Evolutionary conservation across 2,888 invertebrate species (phyloP), one percentile per base, ranked within the genome.

Genomic region (Cryptophagus acutangulus): DNA sequence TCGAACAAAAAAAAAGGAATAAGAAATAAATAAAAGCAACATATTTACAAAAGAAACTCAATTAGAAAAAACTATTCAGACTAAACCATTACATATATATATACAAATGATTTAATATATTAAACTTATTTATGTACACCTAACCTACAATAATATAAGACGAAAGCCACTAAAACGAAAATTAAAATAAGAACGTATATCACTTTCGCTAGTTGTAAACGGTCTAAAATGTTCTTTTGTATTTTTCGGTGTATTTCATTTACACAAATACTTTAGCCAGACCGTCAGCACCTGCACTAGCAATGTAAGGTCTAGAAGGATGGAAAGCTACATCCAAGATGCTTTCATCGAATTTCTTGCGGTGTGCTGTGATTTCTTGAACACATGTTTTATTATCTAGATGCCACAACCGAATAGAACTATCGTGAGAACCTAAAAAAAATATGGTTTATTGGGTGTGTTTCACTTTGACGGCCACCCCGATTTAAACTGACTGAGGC

Each of bases 311-410:
- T 75, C 94, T 87, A 59, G 94, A 86, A 60, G 97, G 95, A 77
- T 99, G 99, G 82, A 99, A 99, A 63, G 97, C 96, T 57, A 99
- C 99, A 71, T 95, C 94, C 67, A 94, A 83, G 74, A 99, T 97
- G 70, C 95, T 91, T 75, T 97, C 96, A 73, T 99, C 97, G 75
- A 95, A 95, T 77, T 99, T 99, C 76, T 97, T 99, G 63, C 97
- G 86, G 75, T 99, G 99, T 57, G 96, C 95, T 38, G 97, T 97
- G 68, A 99, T 97, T 74, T 99, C 99, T 73, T 99, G 99, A 61
- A 99, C 92, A 77, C 99, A 99, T 46, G 94, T 93, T 75, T 95
- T 94, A 74, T 90, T 94, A 76, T 99, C 95, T 67, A 99, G 79
- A 76, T 99, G 95, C 99, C 99, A 99, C 59, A 99, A 79, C 59